These are phyloP conservation scores for Muscidifurax raptorellus DNA, from an alignment of 1,140 invertebrate genomes.

Conservation along the genomic window DNA sequence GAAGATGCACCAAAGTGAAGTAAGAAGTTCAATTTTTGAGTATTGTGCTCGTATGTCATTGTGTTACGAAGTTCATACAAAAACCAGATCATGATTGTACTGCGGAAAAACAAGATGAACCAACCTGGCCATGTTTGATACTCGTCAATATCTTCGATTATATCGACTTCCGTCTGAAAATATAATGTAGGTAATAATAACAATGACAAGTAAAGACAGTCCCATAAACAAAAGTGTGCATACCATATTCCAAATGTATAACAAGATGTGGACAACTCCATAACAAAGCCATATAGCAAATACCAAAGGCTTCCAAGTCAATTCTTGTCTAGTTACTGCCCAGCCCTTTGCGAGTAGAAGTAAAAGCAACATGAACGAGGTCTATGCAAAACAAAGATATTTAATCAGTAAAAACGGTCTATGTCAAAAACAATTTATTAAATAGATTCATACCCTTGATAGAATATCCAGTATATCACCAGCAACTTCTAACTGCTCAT, in stretches of 20 bases:
- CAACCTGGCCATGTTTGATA: conserved; percentile 98
- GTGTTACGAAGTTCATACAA: conserved; percentile 93
- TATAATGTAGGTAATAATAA: conserved; percentile 24
- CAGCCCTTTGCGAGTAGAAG: conserved; percentile 96
- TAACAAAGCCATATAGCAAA: conserved; percentile 95
- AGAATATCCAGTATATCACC: conserved; percentile 95
- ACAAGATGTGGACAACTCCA: conserved; percentile 90
- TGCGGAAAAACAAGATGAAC: conserved; percentile 90
- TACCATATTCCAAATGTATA: conserved; percentile 98
- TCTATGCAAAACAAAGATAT: conserved; percentile 78
- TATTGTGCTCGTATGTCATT: conserved; percentile 94
- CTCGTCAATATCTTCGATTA: conserved; percentile 96
- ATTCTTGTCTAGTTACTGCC: conserved; percentile 93
- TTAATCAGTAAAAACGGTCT: neutral
- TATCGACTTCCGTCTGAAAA: conserved; percentile 93
- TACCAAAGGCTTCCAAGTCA: conserved; percentile 89
- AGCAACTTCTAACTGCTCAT: conserved; percentile 85
- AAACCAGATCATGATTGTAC: conserved; percentile 96
- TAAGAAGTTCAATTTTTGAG: conserved; percentile 92
- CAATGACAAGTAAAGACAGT: neutral
- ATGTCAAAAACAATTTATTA: neutral
- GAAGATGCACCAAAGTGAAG: conserved; percentile 98
- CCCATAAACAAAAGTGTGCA: conserved; percentile 63
- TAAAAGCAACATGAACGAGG: conserved; percentile 95
- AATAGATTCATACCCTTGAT: conserved; percentile 81